Evolutionary conservation across 2,888 invertebrate species (phyloP).

Genomic region (Drosophila tripunctata): DNA sequence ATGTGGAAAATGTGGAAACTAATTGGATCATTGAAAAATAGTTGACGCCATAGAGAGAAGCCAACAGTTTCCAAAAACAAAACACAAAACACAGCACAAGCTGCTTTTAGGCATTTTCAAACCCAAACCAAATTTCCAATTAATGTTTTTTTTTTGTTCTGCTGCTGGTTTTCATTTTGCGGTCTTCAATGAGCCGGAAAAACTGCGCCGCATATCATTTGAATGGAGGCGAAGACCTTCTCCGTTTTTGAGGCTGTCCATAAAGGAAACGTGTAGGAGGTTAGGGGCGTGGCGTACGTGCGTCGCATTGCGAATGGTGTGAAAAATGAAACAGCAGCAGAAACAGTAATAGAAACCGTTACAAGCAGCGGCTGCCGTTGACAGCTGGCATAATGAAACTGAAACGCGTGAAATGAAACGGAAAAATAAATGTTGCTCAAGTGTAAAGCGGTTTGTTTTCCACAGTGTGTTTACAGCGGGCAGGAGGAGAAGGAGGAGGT

Average conservation of each 20-base stretch:
- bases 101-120: background rate
- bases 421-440: slow-evolving; percentile 72
- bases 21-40: slow-evolving; percentile 67
- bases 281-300: slow-evolving; percentile 50
- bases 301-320: slow-evolving; percentile 64
- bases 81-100: background rate
- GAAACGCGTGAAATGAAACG: slow-evolving; percentile 71
- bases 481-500: background rate
- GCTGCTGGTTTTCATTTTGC: slow-evolving; percentile 12
- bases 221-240: slow-evolving; percentile 51
- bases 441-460: slow-evolving; percentile 59
- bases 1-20: slow-evolving; percentile 43
- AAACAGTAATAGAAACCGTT: slow-evolving; percentile 43
- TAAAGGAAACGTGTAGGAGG: slow-evolving; percentile 41
- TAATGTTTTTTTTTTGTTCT: slow-evolving; percentile 47
- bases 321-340: slow-evolving; percentile 58
- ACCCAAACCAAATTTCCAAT: slow-evolving; percentile 65
- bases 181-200: slow-evolving; percentile 59
- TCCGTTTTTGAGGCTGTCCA: slow-evolving; percentile 25
- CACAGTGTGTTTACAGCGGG: background rate
- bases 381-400: slow-evolving; percentile 71
- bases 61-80: slow-evolving; percentile 19
- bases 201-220: slow-evolving; percentile 61
- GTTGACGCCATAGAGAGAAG: slow-evolving; percentile 35
- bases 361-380: slow-evolving; percentile 59